Evolutionary conservation across 2,113 vertebrate genomes (phyloP).

Genomic region (Oncorhynchus tshawytscha): DNA sequence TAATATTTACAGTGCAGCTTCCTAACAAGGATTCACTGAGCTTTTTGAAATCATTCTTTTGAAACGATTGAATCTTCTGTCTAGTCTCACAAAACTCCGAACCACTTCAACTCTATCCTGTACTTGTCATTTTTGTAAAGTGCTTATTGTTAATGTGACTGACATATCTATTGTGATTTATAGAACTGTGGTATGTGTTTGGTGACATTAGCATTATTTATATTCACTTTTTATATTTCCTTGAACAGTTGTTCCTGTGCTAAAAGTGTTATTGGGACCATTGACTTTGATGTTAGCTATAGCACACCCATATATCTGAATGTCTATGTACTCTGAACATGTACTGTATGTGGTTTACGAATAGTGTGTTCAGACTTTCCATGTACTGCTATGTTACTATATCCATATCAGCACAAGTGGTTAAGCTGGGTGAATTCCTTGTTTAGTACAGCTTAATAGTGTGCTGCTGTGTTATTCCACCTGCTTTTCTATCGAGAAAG

Average conservation of each 20-base stretch:
- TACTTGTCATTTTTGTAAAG: conserved; percentile 40
- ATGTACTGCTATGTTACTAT: conserved; percentile 1
- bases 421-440: too few species aligned
- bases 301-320: neutral
- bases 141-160: conserved; percentile 42
- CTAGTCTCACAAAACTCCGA: conserved; percentile 9
- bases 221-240: conserved; percentile 24
- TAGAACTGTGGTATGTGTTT: conserved; percentile 40
- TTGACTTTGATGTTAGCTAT: neutral
- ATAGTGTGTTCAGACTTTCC: neutral
- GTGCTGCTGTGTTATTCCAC: neutral
- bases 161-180: conserved; percentile 32
- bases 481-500: neutral
- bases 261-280: neutral
- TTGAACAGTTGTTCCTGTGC: neutral
- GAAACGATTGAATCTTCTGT: conserved; percentile 36
- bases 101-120: conserved; percentile 3
- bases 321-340: neutral
- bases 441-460: neutral
- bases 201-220: conserved; percentile 63
- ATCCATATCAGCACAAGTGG: neutral
- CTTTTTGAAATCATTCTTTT: conserved; percentile 49
- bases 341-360: neutral
- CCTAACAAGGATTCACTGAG: conserved; percentile 45
- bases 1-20: conserved; percentile 74